Evolutionary conservation across 1,140 invertebrate species (phyloP).

Genomic region (Copidosoma floridanum): DNA sequence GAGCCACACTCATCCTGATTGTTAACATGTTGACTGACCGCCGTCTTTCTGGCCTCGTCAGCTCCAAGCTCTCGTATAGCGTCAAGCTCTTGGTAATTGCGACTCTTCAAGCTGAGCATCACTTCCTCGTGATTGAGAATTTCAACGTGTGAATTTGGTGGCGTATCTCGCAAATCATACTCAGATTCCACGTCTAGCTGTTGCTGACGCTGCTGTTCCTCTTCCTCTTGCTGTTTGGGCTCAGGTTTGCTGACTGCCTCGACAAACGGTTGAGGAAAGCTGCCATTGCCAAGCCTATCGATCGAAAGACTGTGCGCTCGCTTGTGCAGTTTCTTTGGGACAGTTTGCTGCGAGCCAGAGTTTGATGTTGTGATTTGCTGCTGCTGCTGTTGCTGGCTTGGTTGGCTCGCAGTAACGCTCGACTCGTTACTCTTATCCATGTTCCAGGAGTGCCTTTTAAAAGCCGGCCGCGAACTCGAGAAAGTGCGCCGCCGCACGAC

Average conservation of each 20-base stretch:
- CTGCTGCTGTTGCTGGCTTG: constrained; percentile 21
- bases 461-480: constrained; percentile 56
- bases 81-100: constrained; percentile 39
- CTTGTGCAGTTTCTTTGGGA: constrained; percentile 47
- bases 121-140: constrained; percentile 40
- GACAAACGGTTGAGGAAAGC: constrained; percentile 35
- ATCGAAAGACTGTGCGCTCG: constrained; percentile 62
- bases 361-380: constrained; percentile 18
- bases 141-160: constrained; percentile 53
- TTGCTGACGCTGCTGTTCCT: neutral
- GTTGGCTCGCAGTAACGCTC: neutral
- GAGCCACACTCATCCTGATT: constrained; percentile 43
- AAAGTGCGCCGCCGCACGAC: constrained; percentile 57
- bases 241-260: constrained; percentile 26
- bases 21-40: neutral
- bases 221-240: too few relatives aligned
- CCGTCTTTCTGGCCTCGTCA: neutral
- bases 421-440: constrained; percentile 37
- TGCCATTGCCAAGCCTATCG: constrained; percentile 44
- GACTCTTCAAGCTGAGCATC: constrained; percentile 27
- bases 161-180: constrained; percentile 47
- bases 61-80: neutral
- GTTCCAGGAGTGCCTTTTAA: constrained; percentile 65
- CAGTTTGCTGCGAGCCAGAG: neutral
- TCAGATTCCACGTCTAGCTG: constrained; percentile 43